Evolutionary conservation across 1,140 invertebrate genomes (phyloP).

Genomic region (Bombus fervidus): DNA sequence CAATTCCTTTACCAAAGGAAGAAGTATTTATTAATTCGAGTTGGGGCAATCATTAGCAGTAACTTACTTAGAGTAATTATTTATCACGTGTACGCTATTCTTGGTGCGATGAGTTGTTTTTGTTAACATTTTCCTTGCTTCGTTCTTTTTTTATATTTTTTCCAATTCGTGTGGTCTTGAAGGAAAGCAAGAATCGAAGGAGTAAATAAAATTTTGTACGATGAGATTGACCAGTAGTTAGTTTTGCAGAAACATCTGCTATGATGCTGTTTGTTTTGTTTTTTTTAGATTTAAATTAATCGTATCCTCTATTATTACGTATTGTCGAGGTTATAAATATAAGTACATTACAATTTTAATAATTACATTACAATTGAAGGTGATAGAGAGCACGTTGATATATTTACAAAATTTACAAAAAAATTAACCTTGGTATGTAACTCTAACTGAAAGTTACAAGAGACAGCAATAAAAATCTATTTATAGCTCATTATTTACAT

Average conservation of each 20-base stretch:
- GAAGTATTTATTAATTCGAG: too few relatives aligned
- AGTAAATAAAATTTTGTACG: background rate
- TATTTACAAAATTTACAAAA: too few relatives aligned
- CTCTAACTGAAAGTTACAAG: too few relatives aligned
- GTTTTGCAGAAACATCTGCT: background rate
- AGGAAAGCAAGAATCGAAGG: background rate
- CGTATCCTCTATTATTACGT: background rate
- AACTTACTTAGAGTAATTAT: background rate
- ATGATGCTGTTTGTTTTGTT: background rate
- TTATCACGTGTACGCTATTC: constrained; percentile 4
- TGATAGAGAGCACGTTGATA: too few relatives aligned
- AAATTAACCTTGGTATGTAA: too few relatives aligned
- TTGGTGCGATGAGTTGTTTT: background rate
- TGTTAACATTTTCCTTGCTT: background rate
- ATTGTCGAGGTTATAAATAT: too few relatives aligned
- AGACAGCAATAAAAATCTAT: too few relatives aligned
- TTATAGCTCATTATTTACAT: too few relatives aligned
- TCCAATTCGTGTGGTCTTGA: background rate
- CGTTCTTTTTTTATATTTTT: background rate
- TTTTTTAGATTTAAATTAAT: background rate
- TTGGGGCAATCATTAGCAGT: too few relatives aligned
- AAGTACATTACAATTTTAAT: too few relatives aligned
- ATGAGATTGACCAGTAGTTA: background rate
- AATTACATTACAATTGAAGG: too few relatives aligned
- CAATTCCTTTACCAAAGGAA: background rate